Evolutionary conservation across 1,140 invertebrate species (phyloP).

Genomic region (Drosophila prosaltans): DNA sequence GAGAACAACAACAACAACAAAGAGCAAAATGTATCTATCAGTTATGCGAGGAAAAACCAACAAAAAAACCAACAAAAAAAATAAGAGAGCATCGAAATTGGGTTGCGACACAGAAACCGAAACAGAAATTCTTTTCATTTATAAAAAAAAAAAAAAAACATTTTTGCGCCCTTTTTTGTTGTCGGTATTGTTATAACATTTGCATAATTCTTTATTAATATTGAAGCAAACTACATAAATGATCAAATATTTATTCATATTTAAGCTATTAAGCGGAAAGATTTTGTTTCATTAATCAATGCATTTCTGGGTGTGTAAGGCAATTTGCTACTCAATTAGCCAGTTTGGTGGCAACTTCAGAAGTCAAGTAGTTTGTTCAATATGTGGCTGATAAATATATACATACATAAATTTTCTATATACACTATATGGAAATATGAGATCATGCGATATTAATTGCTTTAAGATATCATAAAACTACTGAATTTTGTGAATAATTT

Average conservation of each 20-base stretch:
- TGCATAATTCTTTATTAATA: constrained; percentile 49
- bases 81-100: constrained; percentile 33
- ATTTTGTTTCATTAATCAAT: constrained; percentile 47
- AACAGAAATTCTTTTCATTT: constrained; percentile 39
- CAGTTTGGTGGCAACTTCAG: constrained; percentile 16
- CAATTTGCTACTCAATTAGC: constrained; percentile 50
- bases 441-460: constrained; percentile 6
- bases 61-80: not conserved
- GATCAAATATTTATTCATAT: constrained; percentile 48
- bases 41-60: constrained; percentile 52
- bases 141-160: not conserved
- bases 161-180: constrained; percentile 3
- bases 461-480: not conserved
- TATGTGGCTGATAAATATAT: not conserved
- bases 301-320: constrained; percentile 49
- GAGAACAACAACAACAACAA: constrained; percentile 68
- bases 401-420: constrained; percentile 19
- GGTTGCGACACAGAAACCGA: constrained; percentile 62
- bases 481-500: not conserved
- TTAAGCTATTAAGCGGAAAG: constrained; percentile 48
- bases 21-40: constrained; percentile 51
- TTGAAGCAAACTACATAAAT: constrained; percentile 5
- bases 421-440: constrained; percentile 10
- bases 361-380: constrained; percentile 4
- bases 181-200: constrained; percentile 45